Evolutionary conservation across 2,797 vertebrate genomes (phyloP), one percentile per base, ranked within the genome.

Genomic region (Amniataba percoides): DNA sequence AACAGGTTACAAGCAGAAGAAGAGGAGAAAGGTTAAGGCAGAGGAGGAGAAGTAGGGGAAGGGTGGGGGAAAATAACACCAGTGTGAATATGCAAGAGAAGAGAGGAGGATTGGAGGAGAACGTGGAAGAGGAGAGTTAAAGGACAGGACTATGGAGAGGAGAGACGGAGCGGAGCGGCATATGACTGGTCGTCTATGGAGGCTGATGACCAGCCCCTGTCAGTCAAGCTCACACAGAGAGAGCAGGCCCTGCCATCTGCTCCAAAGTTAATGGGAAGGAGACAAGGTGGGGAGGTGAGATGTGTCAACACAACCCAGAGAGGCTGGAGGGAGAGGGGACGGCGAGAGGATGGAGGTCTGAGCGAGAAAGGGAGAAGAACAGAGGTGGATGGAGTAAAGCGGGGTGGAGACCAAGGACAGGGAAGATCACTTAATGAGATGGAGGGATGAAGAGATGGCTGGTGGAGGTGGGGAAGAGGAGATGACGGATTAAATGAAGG

Each of bases 161-260:
- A 92, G 93, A 93, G 94, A 93, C 93, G 88, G 92, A 93, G 89
- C 77, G 74, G 85, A 91, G 92, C 90, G 90, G 89, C 94, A 94
- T 93, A 94, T 95, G 96, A 96, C 96, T 96, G 96, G 93, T 84
- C 92, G 95, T 96, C 96, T 95, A 95, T 89, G 56, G 94, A 96
- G 96, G 96, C 95, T 96, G 96, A 96, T 96, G 96, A 95, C 95
- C 95, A 91, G 93, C 95, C 96, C 93, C 96, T 97, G 97, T 97
- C 97, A 97, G 95, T 97, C 97, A 97, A 95, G 94, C 93, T 95
- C 97, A 96, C 94, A 97, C 96, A 96, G 96, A 95, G 97, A 96
- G 95, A 96, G 94, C 96, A 94, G 96, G 96, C 96, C 94, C 93
- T 94, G 95, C 97, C 97, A 98, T 99, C 97, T 98, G 97, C 96